These are phyloP conservation scores for Sinonovacula constricta DNA, from an alignment of 1,140 invertebrate species.

Conservation along the genomic window DNA sequence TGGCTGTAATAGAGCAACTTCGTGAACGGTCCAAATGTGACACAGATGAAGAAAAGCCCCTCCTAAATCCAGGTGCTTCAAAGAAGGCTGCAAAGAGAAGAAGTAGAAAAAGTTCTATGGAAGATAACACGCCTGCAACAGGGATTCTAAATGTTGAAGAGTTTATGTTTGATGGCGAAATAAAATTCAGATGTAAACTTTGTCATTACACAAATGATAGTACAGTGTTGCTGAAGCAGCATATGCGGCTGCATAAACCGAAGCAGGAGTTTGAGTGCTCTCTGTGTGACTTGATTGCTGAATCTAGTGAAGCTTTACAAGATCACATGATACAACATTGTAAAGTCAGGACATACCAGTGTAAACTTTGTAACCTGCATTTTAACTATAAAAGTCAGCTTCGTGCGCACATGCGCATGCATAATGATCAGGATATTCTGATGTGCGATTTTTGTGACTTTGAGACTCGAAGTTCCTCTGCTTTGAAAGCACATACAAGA, in stretches of 20 bases:
- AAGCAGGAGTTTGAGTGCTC: conserved; percentile 77
- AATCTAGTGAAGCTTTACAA: conserved; percentile 72
- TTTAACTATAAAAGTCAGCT: conserved; percentile 78
- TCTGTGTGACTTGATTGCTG: conserved; percentile 72
- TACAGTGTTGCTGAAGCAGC: conserved; percentile 66
- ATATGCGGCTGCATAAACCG: conserved; percentile 76
- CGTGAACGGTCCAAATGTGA: conserved; percentile 73
- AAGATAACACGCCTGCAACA: conserved; percentile 57
- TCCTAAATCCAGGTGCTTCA: not conserved
- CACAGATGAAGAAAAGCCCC: conserved; percentile 59
- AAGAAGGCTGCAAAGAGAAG: conserved; percentile 56
- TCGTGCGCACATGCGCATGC: conserved; percentile 76
- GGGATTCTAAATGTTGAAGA: conserved; percentile 72
- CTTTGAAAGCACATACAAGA: conserved; percentile 69
- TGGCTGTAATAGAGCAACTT: conserved; percentile 78
- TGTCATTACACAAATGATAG: conserved; percentile 75
- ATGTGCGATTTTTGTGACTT: conserved; percentile 73
- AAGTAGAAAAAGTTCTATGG: conserved; percentile 54
- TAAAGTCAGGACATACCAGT: conserved; percentile 75
- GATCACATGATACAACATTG: conserved; percentile 78
- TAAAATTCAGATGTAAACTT: conserved; percentile 72
- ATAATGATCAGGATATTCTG: conserved; percentile 73
- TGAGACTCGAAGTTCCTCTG: conserved; percentile 66
- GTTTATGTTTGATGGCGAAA: conserved; percentile 61
- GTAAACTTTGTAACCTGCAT: conserved; percentile 72